phyloP scores from a whole-genome alignment of 2,113 vertebrate genomes.

The Vidua chalybeata region DNA sequence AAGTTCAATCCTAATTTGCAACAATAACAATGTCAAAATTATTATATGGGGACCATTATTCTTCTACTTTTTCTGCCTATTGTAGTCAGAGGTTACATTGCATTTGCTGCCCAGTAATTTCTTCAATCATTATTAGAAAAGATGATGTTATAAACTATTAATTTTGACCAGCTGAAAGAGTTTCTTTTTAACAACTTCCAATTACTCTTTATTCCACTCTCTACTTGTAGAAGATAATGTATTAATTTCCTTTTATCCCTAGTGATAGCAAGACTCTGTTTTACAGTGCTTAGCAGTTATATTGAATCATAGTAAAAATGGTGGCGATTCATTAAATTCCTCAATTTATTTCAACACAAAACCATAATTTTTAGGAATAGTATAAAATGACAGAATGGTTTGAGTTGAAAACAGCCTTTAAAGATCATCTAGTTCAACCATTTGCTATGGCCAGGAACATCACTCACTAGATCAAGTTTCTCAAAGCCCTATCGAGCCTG shows the following conservation, averaged over 20 bases:
- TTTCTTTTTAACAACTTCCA: slow-evolving; percentile 2
- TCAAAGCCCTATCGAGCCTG: neutral
- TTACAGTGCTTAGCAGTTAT: neutral
- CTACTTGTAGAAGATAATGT: neutral
- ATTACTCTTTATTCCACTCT: slow-evolving; percentile 5
- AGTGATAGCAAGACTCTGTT: neutral
- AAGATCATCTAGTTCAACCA: neutral
- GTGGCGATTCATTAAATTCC: neutral
- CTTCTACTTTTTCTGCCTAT: neutral
- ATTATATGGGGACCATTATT: neutral
- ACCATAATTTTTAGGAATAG: neutral
- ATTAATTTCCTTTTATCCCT: neutral
- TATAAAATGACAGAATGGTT: neutral
- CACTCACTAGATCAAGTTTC: neutral
- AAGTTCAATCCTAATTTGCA: slow-evolving; percentile 4
- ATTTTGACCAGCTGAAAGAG: slow-evolving; percentile 15
- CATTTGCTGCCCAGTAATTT: neutral
- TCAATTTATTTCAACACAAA: neutral
- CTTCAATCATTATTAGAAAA: neutral
- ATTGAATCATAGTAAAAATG: neutral
- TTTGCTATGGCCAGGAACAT: neutral
- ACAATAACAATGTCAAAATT: neutral
- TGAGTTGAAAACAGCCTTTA: neutral
- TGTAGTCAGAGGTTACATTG: slow-evolving; percentile 1
- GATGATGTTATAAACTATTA: neutral